A percentile compares a stretch with the other conserved stretches of the same genome.
Evolutionary conservation across 1,140 invertebrate genomes (phyloP).

Genomic region (Nasonia vitripennis): DNA sequence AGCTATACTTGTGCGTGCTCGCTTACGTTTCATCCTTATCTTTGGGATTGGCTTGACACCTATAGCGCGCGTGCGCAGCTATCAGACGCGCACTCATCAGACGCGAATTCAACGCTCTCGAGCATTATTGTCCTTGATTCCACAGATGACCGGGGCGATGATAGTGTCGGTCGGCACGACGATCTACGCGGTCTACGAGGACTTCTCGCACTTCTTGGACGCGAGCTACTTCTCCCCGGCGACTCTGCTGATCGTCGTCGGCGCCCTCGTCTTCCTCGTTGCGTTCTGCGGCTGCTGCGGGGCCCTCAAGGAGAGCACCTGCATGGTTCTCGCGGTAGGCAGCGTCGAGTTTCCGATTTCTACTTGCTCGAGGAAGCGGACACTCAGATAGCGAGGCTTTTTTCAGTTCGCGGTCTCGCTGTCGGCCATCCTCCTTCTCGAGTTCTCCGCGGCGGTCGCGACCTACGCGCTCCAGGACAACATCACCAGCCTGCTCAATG

Average conservation of each 20-base stretch:
- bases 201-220: slow-evolving; percentile 84
- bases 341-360: slow-evolving; percentile 48
- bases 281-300: slow-evolving; percentile 89
- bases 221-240: slow-evolving; percentile 83
- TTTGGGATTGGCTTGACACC: slow-evolving; percentile 16
- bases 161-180: slow-evolving; percentile 87
- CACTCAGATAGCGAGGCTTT: background rate
- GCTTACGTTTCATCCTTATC: too few species aligned
- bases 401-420: slow-evolving; percentile 87
- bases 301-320: slow-evolving; percentile 88
- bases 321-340: slow-evolving; percentile 86
- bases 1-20: too few species aligned
- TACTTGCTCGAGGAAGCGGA: background rate
- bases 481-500: slow-evolving; percentile 76
- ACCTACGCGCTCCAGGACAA: slow-evolving; percentile 83
- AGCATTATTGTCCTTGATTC: background rate
- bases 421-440: slow-evolving; percentile 85
- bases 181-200: slow-evolving; percentile 83
- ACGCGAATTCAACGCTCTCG: too few species aligned
- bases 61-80: background rate
- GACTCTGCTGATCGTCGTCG: slow-evolving; percentile 84
- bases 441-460: slow-evolving; percentile 87
- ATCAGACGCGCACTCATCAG: too few species aligned
- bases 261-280: slow-evolving; percentile 85
- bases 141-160: slow-evolving; percentile 82